These are phyloP conservation scores for Lasioglossum malachurum DNA, from an alignment of 2,888 invertebrate genomes.

Conservation along the genomic window DNA sequence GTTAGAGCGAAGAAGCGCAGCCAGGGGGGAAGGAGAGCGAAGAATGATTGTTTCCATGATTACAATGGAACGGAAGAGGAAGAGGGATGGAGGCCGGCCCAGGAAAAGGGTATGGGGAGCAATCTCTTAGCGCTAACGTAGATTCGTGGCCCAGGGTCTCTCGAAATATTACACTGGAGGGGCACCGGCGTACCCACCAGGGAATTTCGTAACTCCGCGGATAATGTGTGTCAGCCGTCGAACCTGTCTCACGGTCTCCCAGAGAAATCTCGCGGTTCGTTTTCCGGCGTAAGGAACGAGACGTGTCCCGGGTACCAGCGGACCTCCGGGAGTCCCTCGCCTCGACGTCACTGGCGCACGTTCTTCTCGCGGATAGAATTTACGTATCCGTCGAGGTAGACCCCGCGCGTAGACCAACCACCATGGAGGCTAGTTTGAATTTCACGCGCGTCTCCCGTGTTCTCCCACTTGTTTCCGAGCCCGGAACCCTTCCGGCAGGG, in stretches of 20 bases:
- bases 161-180: constrained; percentile 81
- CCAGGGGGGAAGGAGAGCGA: constrained; percentile 75
- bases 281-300: constrained; percentile 24
- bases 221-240: constrained; percentile 76
- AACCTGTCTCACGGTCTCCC: constrained; percentile 46
- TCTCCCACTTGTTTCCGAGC: not conserved
- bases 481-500: not conserved
- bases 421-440: not conserved
- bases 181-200: constrained; percentile 61
- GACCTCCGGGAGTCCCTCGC: not conserved
- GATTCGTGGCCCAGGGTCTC: constrained; percentile 82
- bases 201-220: constrained; percentile 73
- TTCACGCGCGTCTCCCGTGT: not conserved
- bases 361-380: constrained; percentile 3
- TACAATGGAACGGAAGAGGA: constrained; percentile 81
- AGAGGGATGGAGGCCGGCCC: constrained; percentile 70
- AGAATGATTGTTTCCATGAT: constrained; percentile 84
- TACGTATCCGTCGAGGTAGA: not conserved
- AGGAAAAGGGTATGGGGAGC: constrained; percentile 78
- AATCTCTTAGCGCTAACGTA: constrained; percentile 84
- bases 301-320: constrained; percentile 10
- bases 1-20: constrained; percentile 63
- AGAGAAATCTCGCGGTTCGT: constrained; percentile 55
- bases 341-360: not conserved
- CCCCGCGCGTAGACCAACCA: not conserved